Percentiles rank a stretch among this genome's conserved stretches.
These are phyloP conservation scores for Homarus gammarus DNA, from an alignment of 2,888 invertebrate genomes.

Conservation along the genomic window DNA sequence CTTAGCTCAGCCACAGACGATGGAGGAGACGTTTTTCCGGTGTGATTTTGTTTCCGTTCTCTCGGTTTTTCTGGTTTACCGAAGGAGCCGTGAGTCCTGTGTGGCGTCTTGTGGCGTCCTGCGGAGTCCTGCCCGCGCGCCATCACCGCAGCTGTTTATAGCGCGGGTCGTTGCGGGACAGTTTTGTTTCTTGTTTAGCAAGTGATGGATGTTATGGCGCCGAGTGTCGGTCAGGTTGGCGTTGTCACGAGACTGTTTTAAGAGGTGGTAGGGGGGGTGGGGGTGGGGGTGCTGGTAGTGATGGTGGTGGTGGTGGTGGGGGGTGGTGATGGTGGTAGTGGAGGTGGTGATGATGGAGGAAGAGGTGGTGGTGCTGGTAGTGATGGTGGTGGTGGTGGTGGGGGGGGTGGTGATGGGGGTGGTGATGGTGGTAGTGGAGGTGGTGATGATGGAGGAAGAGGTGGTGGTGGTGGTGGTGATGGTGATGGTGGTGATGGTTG, in stretches of 20 bases:
- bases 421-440: no score
- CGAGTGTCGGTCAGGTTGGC: not conserved
- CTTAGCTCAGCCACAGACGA: not conserved
- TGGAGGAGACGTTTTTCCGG: constrained; percentile 26
- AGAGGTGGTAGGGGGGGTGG: not conserved
- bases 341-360: no score
- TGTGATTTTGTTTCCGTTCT: constrained; percentile 41
- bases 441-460: no score
- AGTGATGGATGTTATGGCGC: constrained; percentile 22
- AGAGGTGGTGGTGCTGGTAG: not conserved
- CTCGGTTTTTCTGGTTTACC: constrained; percentile 45
- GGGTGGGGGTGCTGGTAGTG: not conserved
- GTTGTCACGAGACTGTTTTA: not conserved
- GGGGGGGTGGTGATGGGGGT: no score
- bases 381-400: not conserved
- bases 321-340: no score
- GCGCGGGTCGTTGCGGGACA: constrained; percentile 26
- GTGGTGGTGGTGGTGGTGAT: not conserved
- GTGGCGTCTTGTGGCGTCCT: not conserved
- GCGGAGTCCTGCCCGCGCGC: not conserved
- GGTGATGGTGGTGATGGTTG: not conserved
- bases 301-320: not conserved
- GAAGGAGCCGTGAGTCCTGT: constrained; percentile 40
- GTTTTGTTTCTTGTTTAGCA: constrained; percentile 5
- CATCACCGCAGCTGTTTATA: constrained; percentile 25